phyloP scores from a whole-genome alignment of 2,113 vertebrate species.

The Ailuropoda melanoleuca region DNA sequence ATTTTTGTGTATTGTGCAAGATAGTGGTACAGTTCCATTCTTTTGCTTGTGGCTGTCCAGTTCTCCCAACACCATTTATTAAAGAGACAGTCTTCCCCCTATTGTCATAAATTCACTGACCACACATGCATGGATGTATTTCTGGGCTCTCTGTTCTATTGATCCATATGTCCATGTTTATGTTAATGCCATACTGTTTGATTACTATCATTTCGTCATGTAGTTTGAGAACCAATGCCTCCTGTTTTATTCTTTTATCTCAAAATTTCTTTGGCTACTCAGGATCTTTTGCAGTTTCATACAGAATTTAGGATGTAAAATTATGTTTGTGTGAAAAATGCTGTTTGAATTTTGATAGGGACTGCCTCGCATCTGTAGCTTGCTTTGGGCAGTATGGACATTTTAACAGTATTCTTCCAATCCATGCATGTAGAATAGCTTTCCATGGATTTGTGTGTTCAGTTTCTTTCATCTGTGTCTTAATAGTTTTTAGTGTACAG shows the following conservation, averaged over 20 bases:
- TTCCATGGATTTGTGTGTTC: neutral
- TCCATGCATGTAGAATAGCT: neutral
- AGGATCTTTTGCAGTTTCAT: neutral
- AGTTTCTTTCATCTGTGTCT: neutral
- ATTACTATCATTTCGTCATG: neutral
- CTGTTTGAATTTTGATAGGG: neutral
- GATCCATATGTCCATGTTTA: neutral
- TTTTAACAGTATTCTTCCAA: neutral
- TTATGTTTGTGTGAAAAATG: neutral
- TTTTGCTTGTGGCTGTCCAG: neutral
- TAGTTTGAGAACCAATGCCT: neutral
- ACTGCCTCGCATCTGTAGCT: neutral
- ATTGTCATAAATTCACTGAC: neutral
- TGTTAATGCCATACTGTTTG: neutral
- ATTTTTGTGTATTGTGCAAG: neutral
- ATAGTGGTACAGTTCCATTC: neutral
- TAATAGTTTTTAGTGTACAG: neutral
- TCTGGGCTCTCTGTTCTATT: neutral
- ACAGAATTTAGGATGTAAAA: neutral
- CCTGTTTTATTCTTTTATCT: neutral
- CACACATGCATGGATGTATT: neutral
- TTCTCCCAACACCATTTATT: neutral
- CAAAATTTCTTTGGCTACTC: neutral
- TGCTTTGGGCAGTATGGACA: neutral
- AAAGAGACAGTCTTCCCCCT: neutral